Percentiles rank a stretch among this genome's conserved stretches.
phyloP scores from a whole-genome alignment of 2,797 vertebrate genomes.

The Diceros bicornis region DNA sequence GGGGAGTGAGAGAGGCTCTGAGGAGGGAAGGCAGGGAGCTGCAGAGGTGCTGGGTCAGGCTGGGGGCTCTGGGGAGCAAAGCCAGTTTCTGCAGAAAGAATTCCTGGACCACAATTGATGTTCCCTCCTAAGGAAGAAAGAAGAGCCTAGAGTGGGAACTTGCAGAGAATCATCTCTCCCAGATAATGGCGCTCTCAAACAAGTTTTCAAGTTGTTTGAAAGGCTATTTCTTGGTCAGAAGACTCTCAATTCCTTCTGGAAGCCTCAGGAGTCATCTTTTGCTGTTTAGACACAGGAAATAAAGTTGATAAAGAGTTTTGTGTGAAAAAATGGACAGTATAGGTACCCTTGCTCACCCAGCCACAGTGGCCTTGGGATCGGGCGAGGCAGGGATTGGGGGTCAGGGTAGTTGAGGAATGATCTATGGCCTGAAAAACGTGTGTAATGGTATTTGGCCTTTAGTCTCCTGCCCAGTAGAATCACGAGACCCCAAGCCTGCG shows the following conservation, averaged over 20 bases:
- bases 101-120: neutral
- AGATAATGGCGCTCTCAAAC: constrained; percentile 82
- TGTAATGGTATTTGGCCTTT: neutral
- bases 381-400: neutral
- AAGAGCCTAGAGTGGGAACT: constrained; percentile 43
- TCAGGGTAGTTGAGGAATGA: neutral
- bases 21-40: accelerated
- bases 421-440: neutral
- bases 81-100: neutral
- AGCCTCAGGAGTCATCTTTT: constrained; percentile 61
- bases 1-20: accelerated
- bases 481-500: neutral
- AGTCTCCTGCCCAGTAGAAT: neutral
- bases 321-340: neutral
- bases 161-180: constrained; percentile 81
- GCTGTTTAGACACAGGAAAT: constrained; percentile 54
- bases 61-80: neutral
- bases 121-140: constrained; percentile 59
- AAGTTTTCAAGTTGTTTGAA: constrained; percentile 81
- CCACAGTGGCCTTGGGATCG: neutral
- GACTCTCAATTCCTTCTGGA: constrained; percentile 80
- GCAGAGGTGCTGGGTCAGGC: neutral
- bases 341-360: neutral
- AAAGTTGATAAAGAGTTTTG: neutral
- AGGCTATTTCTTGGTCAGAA: constrained; percentile 85